Conservation (phyloP, 2,113 vertebrate genomes). For the Brachyistius frenatus region DNA sequence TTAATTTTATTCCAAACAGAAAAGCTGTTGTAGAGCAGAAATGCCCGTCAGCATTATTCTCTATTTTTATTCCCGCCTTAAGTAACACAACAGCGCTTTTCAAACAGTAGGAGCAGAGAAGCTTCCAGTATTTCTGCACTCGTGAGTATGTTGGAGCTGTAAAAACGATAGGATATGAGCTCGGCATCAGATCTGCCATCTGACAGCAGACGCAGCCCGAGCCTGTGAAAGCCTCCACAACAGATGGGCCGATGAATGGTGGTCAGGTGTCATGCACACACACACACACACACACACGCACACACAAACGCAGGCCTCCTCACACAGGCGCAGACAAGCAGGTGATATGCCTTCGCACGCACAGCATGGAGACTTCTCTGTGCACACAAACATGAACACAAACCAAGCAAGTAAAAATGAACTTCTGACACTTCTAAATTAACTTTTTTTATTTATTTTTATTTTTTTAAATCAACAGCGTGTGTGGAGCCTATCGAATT, state of each 20-base stretch:
- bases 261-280: slow-evolving; percentile 71
- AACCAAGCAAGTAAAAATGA: no score
- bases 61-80: not conserved
- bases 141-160: slow-evolving; percentile 38
- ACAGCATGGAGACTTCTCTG: not conserved
- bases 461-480: no score
- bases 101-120: slow-evolving; percentile 4
- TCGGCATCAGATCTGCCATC: slow-evolving; percentile 63
- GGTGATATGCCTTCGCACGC: not conserved
- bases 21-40: not conserved
- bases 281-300: slow-evolving; percentile 18
- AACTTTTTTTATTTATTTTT: no score
- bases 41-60: not conserved
- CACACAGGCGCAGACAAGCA: slow-evolving; percentile 10
- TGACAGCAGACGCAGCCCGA: slow-evolving; percentile 58
- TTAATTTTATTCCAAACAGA: slow-evolving; percentile 16
- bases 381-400: no score
- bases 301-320: slow-evolving; percentile 31
- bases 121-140: slow-evolving; percentile 26
- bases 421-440: no score
- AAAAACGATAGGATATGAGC: slow-evolving; percentile 47
- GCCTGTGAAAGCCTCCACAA: slow-evolving; percentile 56
- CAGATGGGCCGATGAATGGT: slow-evolving; percentile 81
- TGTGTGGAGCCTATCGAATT: no score
- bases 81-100: not conserved